Conservation (phyloP, 2,113 vertebrate genomes). For the Tricholaema leucomelas region DNA sequence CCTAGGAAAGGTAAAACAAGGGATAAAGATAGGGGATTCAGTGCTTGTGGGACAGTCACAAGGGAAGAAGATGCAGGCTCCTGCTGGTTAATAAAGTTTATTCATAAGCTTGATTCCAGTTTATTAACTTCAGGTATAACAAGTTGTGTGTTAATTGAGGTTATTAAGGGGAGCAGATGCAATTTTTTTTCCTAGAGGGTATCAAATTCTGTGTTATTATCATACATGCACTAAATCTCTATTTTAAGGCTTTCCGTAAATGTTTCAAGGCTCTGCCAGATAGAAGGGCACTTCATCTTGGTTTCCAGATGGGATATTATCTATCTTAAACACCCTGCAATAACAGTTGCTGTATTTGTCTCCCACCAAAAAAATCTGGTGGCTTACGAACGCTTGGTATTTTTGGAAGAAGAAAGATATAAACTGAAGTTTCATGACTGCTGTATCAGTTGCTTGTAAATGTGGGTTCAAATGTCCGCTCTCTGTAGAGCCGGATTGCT, state of each 20-base stretch:
- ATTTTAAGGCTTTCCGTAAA: conserved; percentile 2
- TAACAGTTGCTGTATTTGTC: neutral
- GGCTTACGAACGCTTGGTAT: rapidly evolving
- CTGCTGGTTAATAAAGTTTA: conserved; percentile 7
- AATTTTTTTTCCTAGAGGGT: conserved; percentile 27
- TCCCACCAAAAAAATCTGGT: neutral
- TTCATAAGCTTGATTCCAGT: neutral
- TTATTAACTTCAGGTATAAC: conserved; percentile 20
- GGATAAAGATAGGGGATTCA: neutral
- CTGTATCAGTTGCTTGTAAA: neutral
- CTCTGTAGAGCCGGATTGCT: neutral
- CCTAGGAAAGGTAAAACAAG: neutral
- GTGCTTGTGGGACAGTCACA: neutral
- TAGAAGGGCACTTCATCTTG: neutral
- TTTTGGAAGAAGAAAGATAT: neutral
- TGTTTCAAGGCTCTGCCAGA: conserved; percentile 27
- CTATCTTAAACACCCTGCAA: neutral
- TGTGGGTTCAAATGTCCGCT: conserved; percentile 5
- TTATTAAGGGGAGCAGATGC: neutral
- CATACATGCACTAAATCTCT: conserved; percentile 22
- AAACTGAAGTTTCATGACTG: neutral
- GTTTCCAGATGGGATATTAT: neutral
- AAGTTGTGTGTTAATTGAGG: neutral
- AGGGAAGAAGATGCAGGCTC: neutral
- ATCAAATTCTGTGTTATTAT: conserved; percentile 11